A percentile compares a stretch with the other conserved stretches of the same genome.
Conservation (phyloP, 2,888 invertebrate species). For the Acanthosepion lycidas region DNA sequence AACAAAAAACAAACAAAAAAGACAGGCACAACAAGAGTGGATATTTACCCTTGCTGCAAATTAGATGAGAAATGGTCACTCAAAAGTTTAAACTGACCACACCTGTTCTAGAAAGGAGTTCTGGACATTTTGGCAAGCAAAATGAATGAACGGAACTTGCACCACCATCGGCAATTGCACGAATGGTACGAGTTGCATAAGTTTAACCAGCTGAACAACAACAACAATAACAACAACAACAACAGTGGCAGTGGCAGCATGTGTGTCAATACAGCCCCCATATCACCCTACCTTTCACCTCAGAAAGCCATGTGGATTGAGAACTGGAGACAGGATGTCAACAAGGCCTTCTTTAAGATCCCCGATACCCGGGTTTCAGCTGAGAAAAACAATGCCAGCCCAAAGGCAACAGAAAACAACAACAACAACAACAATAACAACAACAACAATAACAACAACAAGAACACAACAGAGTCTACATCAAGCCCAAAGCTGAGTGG, state of each 20-base stretch:
- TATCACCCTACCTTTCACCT: slow-evolving; percentile 40
- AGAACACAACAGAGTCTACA: not conserved
- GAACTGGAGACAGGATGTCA: slow-evolving; percentile 48
- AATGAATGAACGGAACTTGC: slow-evolving; percentile 38
- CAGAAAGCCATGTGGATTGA: slow-evolving; percentile 47
- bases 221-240: slow-evolving; percentile 35
- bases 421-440: slow-evolving; percentile 39
- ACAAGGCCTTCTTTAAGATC: slow-evolving; percentile 47
- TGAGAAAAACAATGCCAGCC: not conserved
- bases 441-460: slow-evolving; percentile 41
- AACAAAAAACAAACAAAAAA: not conserved
- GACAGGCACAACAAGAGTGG: not conserved
- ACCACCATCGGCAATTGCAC: slow-evolving; percentile 41
- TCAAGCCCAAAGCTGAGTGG: not conserved
- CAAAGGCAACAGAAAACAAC: not conserved
- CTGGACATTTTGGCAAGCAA: slow-evolving; percentile 23
- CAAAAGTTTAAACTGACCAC: not conserved
- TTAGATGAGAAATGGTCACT: slow-evolving; percentile 2
- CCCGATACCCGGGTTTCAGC: not conserved
- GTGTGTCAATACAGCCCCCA: not conserved
- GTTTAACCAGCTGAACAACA: slow-evolving; percentile 42
- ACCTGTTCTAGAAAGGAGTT: not conserved
- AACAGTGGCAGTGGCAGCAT: slow-evolving; percentile 1
- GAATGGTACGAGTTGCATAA: slow-evolving; percentile 46
- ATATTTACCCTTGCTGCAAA: not conserved